Percentiles rank a stretch among this genome's conserved stretches.
These are phyloP conservation scores for Andrena hattorfiana DNA, from an alignment of 2,888 invertebrate genomes.

Conservation along the genomic window DNA sequence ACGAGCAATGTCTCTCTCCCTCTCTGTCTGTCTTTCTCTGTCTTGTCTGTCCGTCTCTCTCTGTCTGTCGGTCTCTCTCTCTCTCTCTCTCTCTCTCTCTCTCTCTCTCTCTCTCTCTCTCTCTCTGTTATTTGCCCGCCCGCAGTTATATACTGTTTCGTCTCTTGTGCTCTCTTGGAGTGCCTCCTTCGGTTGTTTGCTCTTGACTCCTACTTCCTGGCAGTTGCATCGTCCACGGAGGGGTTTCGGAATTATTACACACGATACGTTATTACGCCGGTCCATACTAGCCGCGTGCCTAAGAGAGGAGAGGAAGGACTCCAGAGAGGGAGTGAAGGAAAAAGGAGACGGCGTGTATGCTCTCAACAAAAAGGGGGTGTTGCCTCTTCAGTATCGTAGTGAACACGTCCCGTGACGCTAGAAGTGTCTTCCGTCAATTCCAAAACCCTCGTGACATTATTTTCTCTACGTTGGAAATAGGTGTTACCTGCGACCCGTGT, in stretches of 20 bases:
- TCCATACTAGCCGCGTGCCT: conserved; percentile 17
- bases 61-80: not conserved
- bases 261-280: conserved; percentile 52
- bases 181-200: conserved; percentile 61
- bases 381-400: conserved; percentile 64
- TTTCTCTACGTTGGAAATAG: not conserved
- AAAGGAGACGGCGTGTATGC: conserved; percentile 37
- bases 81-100: conserved; percentile 19
- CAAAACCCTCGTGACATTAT: not conserved
- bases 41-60: too few species aligned
- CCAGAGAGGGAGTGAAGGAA: conserved; percentile 43
- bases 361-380: conserved; percentile 67
- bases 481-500: not conserved
- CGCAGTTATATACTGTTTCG: conserved; percentile 52
- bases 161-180: conserved; percentile 51
- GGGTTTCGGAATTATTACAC: conserved; percentile 55
- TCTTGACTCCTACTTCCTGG: conserved; percentile 67
- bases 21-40: conserved; percentile 19
- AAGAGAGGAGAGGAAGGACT: conserved; percentile 31
- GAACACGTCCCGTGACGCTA: conserved; percentile 64
- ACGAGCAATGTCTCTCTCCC: conserved; percentile 32
- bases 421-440: conserved; percentile 36
- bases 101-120: not conserved
- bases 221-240: conserved; percentile 47
- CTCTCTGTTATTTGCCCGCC: conserved; percentile 11